Conservation (phyloP, 2,888 invertebrate species). For the Cotesia congregata region DNA sequence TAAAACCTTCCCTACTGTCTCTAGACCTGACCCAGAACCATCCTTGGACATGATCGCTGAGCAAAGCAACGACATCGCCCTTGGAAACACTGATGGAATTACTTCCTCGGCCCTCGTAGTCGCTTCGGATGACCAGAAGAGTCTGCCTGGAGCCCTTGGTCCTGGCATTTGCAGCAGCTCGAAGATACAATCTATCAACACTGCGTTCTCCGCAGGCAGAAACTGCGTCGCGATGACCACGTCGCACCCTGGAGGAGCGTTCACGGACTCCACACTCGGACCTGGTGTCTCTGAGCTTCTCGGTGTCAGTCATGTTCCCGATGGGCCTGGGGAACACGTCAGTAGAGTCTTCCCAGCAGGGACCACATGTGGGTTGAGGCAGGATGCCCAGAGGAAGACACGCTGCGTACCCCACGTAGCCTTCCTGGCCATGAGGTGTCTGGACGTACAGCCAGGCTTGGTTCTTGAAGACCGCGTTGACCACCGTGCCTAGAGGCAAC, state of each 20-base stretch:
- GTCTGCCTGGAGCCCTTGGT: conserved; percentile 75
- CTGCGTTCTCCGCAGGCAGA: conserved; percentile 78
- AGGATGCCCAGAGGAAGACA: conserved; percentile 84
- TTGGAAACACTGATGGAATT: conserved; percentile 77
- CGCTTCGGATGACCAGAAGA: conserved; percentile 79
- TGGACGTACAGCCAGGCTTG: conserved; percentile 89
- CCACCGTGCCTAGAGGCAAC: conserved; percentile 85
- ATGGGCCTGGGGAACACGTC: conserved; percentile 86
- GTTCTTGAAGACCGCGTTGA: conserved; percentile 89
- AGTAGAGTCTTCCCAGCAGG: conserved; percentile 86
- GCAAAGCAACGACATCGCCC: conserved; percentile 82
- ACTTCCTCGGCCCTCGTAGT: conserved; percentile 75
- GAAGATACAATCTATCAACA: conserved; percentile 80
- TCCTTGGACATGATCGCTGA: conserved; percentile 76
- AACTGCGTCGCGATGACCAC: conserved; percentile 64
- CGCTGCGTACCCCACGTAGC: conserved; percentile 83
- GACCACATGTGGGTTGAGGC: conserved; percentile 75
- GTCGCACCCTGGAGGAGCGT: conserved; percentile 64
- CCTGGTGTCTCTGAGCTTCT: conserved; percentile 78
- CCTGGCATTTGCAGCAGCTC: conserved; percentile 71
- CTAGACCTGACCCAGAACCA: conserved; percentile 84
- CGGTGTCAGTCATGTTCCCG: conserved; percentile 86
- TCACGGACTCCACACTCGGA: conserved; percentile 79
- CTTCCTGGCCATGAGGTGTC: conserved; percentile 88
- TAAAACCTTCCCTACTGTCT: conserved; percentile 82